Base-by-base conservation (phyloP, 2,113 vertebrate genomes). In the Dasyornis broadbenti region DNA sequence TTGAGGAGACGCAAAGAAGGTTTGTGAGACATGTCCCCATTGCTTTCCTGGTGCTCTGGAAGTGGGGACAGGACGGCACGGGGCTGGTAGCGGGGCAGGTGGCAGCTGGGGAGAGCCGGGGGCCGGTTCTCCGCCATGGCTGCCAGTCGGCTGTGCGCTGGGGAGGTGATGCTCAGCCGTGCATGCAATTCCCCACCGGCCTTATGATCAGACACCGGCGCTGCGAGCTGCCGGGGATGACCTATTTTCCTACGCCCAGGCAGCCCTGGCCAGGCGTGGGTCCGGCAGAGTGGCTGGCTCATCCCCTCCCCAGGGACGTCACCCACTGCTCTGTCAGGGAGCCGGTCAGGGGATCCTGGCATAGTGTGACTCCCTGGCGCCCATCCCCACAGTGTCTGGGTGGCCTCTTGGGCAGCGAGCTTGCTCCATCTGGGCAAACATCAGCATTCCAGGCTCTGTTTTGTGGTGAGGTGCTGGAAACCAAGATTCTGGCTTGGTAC, bases 161-260 rank as follows among this genome's bases (percentile, higher is more conserved):
- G 87, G 88, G 96, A 85, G 92, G 82, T 2, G 87, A 96, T 94
- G 91, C 89, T 84, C 86, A 96, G 95, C 94, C 91, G 40, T 89
- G 95, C 89, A 49, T 95, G 91, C 87, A 28, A 26, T 94, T 92
- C 82, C 93, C 92, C 93, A 87, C 95, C 64, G 87, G 95, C 96
- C 94, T n/a, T 1, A 33, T n/a, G 49, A 72, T 82, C 93, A 94
- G 91, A 85, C 95, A 94, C 93, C 54, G 82, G 96, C 86, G 13
- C 76, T 40, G 87, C 9, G 61, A 91, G 92, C 95, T 96, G 97
- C 96, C 18, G 6, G 86, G 91, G 37, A 69, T 98, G 98, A 98
- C 98, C 98, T 98, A 98, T 98, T 98, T 98, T 96, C 97, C 76
- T 96, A 27, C 3, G 10, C 65, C 77, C 7, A 20, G 88, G 91